A percentile compares a stretch with the other conserved stretches of the same genome.
phyloP scores from a whole-genome alignment of 2,888 invertebrate genomes.

The Linnaemya tessellans region DNA sequence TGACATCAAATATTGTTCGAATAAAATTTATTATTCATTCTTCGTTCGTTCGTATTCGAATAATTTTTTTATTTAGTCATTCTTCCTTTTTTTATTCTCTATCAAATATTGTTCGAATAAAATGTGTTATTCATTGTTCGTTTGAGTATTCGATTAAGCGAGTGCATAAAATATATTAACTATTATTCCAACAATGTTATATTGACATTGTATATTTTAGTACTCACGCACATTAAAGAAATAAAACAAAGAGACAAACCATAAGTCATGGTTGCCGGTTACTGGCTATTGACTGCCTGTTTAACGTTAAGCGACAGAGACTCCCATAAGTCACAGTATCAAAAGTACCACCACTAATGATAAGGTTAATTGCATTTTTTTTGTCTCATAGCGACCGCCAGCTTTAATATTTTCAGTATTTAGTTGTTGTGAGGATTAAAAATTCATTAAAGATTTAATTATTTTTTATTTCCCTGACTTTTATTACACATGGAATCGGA shows the following conservation, averaged over 20 bases:
- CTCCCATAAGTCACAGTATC: constrained; percentile 61
- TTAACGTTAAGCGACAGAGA: constrained; percentile 12
- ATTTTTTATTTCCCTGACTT: neutral
- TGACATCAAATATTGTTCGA: no score
- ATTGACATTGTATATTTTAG: constrained; percentile 8
- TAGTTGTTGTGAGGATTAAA: constrained; percentile 60
- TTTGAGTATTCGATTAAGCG: no score
- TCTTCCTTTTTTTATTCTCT: no score
- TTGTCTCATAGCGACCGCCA: constrained; percentile 53
- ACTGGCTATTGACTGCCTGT: neutral
- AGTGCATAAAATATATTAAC: no score
- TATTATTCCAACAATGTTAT: no score
- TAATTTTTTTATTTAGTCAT: no score
- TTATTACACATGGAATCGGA: neutral
- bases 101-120: no score
- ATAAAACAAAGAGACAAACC: constrained; percentile 16
- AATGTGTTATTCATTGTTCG: no score
- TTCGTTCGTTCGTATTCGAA: no score
- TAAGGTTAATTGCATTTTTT: constrained; percentile 61
- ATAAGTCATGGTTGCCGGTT: constrained; percentile 18
- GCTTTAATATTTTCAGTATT: constrained; percentile 50
- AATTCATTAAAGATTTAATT: constrained; percentile 59
- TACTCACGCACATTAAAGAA: constrained; percentile 34
- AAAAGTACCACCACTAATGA: constrained; percentile 37
- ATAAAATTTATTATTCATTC: no score